Conservation (phyloP, 1,140 invertebrate species). For the Frieseomelitta varia region DNA sequence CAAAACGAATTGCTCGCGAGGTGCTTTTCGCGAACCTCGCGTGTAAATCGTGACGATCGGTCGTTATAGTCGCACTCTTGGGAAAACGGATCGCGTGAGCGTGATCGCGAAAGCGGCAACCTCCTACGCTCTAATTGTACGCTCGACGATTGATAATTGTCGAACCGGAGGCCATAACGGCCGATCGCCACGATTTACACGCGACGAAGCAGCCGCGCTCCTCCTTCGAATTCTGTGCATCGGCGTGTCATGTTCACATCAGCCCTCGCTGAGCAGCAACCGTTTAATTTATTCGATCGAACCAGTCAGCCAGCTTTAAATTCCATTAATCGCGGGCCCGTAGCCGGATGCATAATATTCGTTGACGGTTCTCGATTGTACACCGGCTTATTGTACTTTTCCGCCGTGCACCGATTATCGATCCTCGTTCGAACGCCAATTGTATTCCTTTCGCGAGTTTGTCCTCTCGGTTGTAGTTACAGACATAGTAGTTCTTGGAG, state of each 20-base stretch:
- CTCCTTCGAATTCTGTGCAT: neutral
- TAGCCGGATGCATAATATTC: neutral
- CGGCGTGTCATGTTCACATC: neutral
- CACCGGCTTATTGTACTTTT: neutral
- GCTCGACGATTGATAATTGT: neutral
- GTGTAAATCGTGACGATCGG: too few species aligned
- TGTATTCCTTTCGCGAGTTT: too few species aligned
- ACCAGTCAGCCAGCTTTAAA: neutral
- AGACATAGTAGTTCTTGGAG: too few species aligned
- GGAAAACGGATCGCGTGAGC: neutral
- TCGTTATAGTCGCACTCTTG: neutral
- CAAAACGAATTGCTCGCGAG: neutral
- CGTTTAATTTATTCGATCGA: constrained; percentile 23
- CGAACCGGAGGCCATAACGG: constrained; percentile 7
- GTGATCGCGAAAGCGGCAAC: neutral
- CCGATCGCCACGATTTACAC: constrained; percentile 10
- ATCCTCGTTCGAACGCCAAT: neutral
- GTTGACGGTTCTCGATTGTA: neutral
- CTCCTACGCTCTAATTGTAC: constrained; percentile 21
- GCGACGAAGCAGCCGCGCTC: neutral
- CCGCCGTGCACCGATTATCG: neutral
- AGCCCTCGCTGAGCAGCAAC: neutral
- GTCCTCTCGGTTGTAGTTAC: neutral
- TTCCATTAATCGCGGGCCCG: neutral
- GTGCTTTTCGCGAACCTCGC: neutral